Percentiles rank a stretch among this genome's conserved stretches.
Evolutionary conservation across 2,797 vertebrate genomes (phyloP).

Genomic region (Brotula barbata): DNA sequence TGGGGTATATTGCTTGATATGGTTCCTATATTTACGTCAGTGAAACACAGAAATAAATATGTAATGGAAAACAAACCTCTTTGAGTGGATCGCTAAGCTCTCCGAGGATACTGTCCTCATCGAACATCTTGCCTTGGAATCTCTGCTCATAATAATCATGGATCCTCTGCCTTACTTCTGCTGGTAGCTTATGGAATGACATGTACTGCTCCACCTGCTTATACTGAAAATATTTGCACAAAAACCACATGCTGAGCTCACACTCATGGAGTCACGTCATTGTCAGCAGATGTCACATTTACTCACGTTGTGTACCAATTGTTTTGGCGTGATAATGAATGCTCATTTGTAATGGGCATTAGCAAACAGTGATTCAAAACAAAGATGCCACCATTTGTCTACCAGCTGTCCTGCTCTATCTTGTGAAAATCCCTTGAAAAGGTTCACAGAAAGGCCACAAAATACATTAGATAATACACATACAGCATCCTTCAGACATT

Average conservation of each 20-base stretch:
- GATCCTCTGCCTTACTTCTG: conserved; percentile 92
- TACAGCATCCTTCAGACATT: conserved; percentile 48
- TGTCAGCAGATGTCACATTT: conserved; percentile 34
- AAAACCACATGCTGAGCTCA: conserved; percentile 40
- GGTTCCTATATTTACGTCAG: neutral
- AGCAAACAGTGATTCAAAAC: conserved; percentile 60
- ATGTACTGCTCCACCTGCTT: conserved; percentile 99
- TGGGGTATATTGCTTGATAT: neutral
- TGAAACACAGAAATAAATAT: neutral
- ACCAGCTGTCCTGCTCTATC: conserved; percentile 60
- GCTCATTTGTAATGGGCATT: conserved; percentile 69
- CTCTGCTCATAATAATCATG: conserved; percentile 94
- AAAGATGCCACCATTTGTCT: conserved; percentile 59
- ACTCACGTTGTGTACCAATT: conserved; percentile 54
- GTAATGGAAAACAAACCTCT: conserved; percentile 80
- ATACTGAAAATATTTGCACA: conserved; percentile 79
- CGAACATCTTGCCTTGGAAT: conserved; percentile 99
- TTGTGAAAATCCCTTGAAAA: conserved; percentile 62
- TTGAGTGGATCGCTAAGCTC: conserved; percentile 94
- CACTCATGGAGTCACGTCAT: conserved; percentile 7
- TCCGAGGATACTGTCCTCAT: conserved; percentile 93
- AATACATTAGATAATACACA: conserved; percentile 66
- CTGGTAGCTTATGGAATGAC: conserved; percentile 96
- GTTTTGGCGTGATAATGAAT: conserved; percentile 39
- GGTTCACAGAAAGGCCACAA: conserved; percentile 41